Conservation (phyloP, 2,888 invertebrate species). For the Glaucopsyche alexis region DNA sequence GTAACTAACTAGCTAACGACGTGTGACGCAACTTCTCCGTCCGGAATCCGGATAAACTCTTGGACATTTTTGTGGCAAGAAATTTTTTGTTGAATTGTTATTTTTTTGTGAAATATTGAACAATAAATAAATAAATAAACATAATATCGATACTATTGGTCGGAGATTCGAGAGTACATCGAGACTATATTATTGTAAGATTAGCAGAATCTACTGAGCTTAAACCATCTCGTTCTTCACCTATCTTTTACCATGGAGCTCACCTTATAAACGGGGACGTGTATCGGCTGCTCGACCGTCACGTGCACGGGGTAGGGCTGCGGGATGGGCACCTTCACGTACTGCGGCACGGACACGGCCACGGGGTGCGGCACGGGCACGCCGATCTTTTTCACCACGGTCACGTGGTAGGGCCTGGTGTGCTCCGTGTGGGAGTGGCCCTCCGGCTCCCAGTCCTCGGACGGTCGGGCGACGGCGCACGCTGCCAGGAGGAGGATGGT, state of each 20-base stretch:
- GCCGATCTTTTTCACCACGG: slow-evolving; percentile 85
- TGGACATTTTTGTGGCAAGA: too few species aligned
- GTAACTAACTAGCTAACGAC: too few species aligned
- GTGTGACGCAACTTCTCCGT: too few species aligned
- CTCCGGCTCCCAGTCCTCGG: slow-evolving; percentile 74
- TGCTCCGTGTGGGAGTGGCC: slow-evolving; percentile 84
- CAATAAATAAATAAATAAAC: too few species aligned
- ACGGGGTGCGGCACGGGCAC: slow-evolving; percentile 87
- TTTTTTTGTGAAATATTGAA: too few species aligned
- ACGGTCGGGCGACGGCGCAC: slow-evolving; percentile 57
- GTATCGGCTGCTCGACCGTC: slow-evolving; percentile 85
- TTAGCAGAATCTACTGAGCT: too few species aligned
- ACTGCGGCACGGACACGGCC: slow-evolving; percentile 85
- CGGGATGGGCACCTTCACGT: slow-evolving; percentile 85
- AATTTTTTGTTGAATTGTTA: too few species aligned
- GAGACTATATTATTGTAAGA: too few species aligned
- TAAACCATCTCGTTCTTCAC: too few species aligned
- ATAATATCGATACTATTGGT: too few species aligned
- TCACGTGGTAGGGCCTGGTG: slow-evolving; percentile 84
- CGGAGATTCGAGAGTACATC: too few species aligned
- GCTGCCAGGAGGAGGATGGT: slow-evolving; percentile 60
- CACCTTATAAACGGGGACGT: slow-evolving; percentile 85
- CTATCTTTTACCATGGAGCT: not conserved
- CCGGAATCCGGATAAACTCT: too few species aligned
- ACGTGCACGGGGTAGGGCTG: slow-evolving; percentile 88